These are phyloP conservation scores for Pseudolycoriella hygida DNA, from an alignment of 2,888 invertebrate species.

Conservation along the genomic window DNA sequence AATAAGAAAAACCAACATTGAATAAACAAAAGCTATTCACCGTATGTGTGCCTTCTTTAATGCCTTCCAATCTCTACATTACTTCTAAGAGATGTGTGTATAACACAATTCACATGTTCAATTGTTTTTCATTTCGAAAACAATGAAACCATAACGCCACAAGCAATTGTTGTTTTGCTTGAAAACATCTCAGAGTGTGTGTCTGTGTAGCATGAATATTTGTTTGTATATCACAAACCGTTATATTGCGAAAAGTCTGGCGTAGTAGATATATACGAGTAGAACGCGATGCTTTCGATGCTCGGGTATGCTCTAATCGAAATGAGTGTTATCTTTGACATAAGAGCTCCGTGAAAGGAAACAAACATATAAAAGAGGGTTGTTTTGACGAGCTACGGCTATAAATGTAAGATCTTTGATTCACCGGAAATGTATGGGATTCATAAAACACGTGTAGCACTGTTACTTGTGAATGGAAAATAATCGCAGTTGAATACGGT, in stretches of 20 bases:
- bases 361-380: background rate
- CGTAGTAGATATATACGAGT: background rate
- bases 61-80: too few species aligned
- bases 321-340: background rate
- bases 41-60: too few species aligned
- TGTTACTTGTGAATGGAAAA: background rate
- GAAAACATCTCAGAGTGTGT: background rate
- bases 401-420: background rate
- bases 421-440: constrained; percentile 1
- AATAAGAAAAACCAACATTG: too few species aligned
- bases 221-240: background rate
- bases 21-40: too few species aligned
- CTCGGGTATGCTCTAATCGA: background rate
- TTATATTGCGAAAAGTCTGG: too few species aligned
- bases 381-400: background rate
- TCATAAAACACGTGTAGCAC: constrained; percentile 1
- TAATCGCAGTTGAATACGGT: background rate
- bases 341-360: background rate
- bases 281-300: background rate
- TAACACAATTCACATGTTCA: background rate
- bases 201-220: background rate
- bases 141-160: constrained; percentile 1
- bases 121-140: background rate
- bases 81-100: too few species aligned
- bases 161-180: background rate